Evolutionary conservation across 2,888 invertebrate species (phyloP), one percentile per base, ranked within the genome.

Genomic region (Atrina japonica): DNA sequence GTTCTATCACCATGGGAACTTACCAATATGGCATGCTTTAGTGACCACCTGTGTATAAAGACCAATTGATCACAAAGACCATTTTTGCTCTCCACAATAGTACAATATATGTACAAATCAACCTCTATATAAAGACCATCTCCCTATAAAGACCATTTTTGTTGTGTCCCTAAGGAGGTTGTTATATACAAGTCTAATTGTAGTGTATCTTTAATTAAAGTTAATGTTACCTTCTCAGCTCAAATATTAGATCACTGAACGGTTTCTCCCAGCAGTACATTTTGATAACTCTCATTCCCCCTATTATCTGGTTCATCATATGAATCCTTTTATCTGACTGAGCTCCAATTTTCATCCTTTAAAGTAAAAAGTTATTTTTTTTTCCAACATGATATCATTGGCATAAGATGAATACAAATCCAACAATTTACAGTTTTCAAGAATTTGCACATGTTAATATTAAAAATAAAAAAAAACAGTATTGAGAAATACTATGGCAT

Each of bases 201-300:
- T 5, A 45, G 47, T 45, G 3, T 45, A 45, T 3, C n/a, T 14
- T 18, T 45, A 3, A 45, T 45, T 45, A 47, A 47, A 3, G 16
- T 18, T 18, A 16, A 21, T 18, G 1, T 21, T 35, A 93, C 90
- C 93, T 93, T 84, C 97, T 92, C 0, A 95, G 94, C 50, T 93
- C 88, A 3, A 94, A 93, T 2, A 97, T 94, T 21, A 96, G 93
- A 76, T 94, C 92, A 75, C 95, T 94, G 87, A 97, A 97, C 0
- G 96, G 95, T 80, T 94, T 94, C 89, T 97, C 97, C 92, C 97
- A 97, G 0, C 96, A 95, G 88, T 96, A 97, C 96, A 97, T 96
- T 92, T 97, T 97, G 75, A 97, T 95, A 2, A 96, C 96, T 92
- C 96, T 95, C 91, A 98, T 96, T 66, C 97, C 97, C 75, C 93